Base-by-base conservation (phyloP, 2,888 invertebrate genomes). In the Hypomecis atomaria region DNA sequence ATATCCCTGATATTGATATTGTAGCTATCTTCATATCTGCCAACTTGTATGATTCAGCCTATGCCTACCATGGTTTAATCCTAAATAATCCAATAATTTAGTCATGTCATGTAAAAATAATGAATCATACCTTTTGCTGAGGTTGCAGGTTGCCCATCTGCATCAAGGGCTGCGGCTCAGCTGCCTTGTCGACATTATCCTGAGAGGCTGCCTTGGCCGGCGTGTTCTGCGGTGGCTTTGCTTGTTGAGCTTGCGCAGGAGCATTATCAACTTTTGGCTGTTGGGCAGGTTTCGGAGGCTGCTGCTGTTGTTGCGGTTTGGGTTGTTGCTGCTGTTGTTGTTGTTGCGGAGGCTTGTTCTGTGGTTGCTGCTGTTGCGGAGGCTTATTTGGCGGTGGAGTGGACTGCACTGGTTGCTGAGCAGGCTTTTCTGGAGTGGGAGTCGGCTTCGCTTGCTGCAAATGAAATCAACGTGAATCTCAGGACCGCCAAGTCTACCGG, bases 131-230 rank as follows among this genome's bases (percentile, higher is more conserved):
- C 71, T 82, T 80, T 13, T 71, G 73, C 50, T 73, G 76, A 45
- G 70, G 70, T 56, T 72, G 69, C 52, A 62, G 81, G 57, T 79
- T 83, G 65, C 79, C 81, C 65, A 79, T 75, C 65, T 78, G 79
- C 58, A 74, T 83, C 59, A 85, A 83, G 34, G 78, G 81, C 58
- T 88, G 85, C 70, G 72, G 60, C 0, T 68, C 77, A 72, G 73
- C 66, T 65, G 80, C 76, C 61, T 88, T 87, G 69, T 89, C 89
- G 66, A 87, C 84, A 65, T 81, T 82, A 60, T 90, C 89, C 59
- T 82, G 78, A 1, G 85, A 72, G 6, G 80, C 82, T 38, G 65
- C 69, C 62, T 85, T 86, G 0, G 72, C 44, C 48, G 76, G 79
- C 23, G 65, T 68, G 73, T 71, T 82, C 57, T 78, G 79, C 0